phyloP scores from a whole-genome alignment of 2,888 invertebrate species.

The Ornithoptera alexandrae region DNA sequence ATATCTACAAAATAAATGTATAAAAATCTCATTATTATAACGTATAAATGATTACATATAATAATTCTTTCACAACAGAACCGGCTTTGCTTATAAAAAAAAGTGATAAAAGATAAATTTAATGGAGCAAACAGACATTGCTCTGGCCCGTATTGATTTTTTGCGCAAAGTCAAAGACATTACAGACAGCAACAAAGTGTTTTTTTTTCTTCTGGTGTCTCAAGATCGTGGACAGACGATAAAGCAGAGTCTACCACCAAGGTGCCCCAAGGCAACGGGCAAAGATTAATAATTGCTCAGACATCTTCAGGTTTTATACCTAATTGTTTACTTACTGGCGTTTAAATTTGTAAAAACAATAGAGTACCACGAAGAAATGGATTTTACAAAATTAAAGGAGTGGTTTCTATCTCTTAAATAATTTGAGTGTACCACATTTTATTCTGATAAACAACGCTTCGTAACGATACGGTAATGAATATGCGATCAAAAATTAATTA shows the following conservation, averaged over 20 bases:
- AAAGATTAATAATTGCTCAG: background rate
- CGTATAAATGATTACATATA: too few relatives aligned
- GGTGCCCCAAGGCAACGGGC: background rate
- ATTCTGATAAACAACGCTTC: conserved; percentile 33
- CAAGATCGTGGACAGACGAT: conserved; percentile 19
- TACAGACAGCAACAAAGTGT: conserved; percentile 31
- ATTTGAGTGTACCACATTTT: conserved; percentile 20
- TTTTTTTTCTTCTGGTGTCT: conserved; percentile 29
- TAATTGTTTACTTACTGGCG: conserved; percentile 25
- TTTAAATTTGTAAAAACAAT: conserved; percentile 27
- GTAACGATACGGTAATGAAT: conserved; percentile 26
- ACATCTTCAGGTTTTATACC: conserved; percentile 31
- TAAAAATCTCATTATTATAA: too few relatives aligned
- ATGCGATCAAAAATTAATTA: too few relatives aligned
- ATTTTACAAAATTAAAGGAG: conserved; percentile 30
- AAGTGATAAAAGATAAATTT: conserved; percentile 33
- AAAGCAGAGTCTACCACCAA: background rate
- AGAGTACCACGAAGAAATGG: conserved; percentile 32
- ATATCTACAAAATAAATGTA: too few relatives aligned
- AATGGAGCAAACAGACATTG: conserved; percentile 29
- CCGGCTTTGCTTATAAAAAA: conserved; percentile 30
- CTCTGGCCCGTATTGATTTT: conserved; percentile 21
- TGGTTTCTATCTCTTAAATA: conserved; percentile 15
- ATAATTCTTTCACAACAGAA: background rate
- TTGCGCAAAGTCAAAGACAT: conserved; percentile 34